Evolutionary conservation across 2,888 invertebrate genomes (phyloP).

Genomic region (Tortrix viridana): DNA sequence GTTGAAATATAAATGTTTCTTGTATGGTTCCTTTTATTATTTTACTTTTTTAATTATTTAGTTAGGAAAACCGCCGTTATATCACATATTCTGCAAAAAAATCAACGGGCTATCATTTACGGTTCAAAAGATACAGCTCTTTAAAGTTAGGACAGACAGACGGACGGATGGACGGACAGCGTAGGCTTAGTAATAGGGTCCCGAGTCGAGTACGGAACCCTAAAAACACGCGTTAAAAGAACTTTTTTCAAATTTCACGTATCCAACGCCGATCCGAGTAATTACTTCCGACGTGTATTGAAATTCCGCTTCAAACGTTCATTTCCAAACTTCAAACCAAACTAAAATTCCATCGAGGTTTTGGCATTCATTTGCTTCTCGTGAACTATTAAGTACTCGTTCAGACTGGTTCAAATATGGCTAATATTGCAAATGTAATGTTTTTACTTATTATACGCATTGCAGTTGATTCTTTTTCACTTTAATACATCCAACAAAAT

Average conservation of each 20-base stretch:
- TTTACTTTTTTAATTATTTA: too few relatives aligned
- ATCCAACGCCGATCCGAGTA: neutral
- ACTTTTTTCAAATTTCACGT: neutral
- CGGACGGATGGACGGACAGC: too few relatives aligned
- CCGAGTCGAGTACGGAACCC: too few relatives aligned
- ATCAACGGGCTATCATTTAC: too few relatives aligned
- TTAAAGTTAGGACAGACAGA: too few relatives aligned
- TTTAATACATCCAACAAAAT: too few relatives aligned
- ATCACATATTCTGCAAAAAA: too few relatives aligned
- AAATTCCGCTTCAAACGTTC: neutral
- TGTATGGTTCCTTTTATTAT: too few relatives aligned
- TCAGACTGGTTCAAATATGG: neutral
- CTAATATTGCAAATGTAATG: neutral
- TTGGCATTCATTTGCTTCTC: neutral
- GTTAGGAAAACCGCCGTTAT: too few relatives aligned
- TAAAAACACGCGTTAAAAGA: neutral
- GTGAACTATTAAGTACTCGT: neutral
- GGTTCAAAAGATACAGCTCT: too few relatives aligned
- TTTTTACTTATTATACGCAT: neutral
- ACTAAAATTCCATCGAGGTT: neutral
- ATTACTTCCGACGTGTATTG: constrained; percentile 2
- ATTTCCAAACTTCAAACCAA: neutral
- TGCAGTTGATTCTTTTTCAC: neutral
- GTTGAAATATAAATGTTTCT: too few relatives aligned
- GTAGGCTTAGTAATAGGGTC: too few relatives aligned